A percentile compares a stretch with the other conserved stretches of the same genome.
Evolutionary conservation across 2,113 vertebrate genomes (phyloP).

Genomic region (Oceanites oceanicus): DNA sequence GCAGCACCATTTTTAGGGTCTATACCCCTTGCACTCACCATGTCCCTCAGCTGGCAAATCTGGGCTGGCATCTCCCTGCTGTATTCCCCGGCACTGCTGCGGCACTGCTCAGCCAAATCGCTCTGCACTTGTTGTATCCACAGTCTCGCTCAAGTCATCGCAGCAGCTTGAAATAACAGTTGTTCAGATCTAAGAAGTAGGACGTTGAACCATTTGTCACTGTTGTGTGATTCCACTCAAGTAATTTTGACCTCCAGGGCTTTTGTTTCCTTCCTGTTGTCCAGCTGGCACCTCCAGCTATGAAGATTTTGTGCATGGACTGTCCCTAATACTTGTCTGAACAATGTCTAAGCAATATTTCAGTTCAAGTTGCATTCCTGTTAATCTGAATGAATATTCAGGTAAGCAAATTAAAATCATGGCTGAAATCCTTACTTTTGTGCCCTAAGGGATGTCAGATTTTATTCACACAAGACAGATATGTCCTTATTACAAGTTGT

Average conservation of each 20-base stretch:
- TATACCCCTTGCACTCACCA: background rate
- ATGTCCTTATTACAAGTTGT: background rate
- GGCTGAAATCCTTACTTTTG: background rate
- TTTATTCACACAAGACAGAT: background rate
- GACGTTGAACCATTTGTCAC: background rate
- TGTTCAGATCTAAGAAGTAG: accelerated
- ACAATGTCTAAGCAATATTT: background rate
- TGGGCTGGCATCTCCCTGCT: background rate
- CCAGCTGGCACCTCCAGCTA: background rate
- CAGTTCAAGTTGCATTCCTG: background rate
- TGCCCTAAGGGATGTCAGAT: background rate
- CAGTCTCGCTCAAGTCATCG: background rate
- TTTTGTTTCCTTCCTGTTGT: background rate
- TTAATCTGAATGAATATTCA: background rate
- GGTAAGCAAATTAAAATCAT: background rate
- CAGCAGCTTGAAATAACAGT: background rate
- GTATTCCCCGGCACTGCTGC: accelerated
- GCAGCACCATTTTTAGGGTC: background rate
- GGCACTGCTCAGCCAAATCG: background rate
- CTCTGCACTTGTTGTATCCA: background rate
- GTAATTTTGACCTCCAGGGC: background rate
- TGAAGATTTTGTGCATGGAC: background rate
- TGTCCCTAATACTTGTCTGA: background rate
- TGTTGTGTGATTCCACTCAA: background rate
- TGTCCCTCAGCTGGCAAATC: background rate